phyloP scores from a whole-genome alignment of 2,888 invertebrate genomes.

The Sericinus montela region DNA sequence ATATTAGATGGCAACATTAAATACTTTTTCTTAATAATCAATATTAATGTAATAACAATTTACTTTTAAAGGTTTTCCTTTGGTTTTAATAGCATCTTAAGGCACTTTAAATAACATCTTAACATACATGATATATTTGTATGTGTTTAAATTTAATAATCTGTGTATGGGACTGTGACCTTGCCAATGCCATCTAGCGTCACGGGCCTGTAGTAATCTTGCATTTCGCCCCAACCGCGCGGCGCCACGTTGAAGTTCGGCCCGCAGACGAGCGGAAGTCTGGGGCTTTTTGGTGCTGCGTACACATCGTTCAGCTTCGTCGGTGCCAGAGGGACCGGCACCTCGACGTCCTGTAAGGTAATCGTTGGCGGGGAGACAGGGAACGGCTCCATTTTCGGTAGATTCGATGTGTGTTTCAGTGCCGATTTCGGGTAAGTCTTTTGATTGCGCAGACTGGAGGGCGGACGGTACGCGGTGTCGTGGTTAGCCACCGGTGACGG shows the following conservation, averaged over 20 bases:
- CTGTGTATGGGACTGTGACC: constrained; percentile 57
- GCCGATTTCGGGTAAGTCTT: constrained; percentile 72
- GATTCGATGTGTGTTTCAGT: constrained; percentile 51
- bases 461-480: constrained; percentile 74
- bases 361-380: constrained; percentile 61
- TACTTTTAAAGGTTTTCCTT: neutral
- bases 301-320: constrained; percentile 72
- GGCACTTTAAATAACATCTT: constrained; percentile 8
- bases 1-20: neutral
- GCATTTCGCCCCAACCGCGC: constrained; percentile 87
- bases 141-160: constrained; percentile 54
- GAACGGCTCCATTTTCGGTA: constrained; percentile 74
- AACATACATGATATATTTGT: neutral
- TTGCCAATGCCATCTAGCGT: constrained; percentile 81
- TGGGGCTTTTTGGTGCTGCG: constrained; percentile 63
- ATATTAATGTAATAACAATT: neutral
- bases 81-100: constrained; percentile 6
- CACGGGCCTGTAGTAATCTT: constrained; percentile 85
- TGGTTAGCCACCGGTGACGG: constrained; percentile 68
- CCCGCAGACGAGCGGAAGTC: constrained; percentile 60
- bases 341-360: constrained; percentile 47
- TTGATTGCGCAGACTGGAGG: constrained; percentile 65
- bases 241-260: constrained; percentile 91
- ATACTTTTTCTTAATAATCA: neutral
- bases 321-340: constrained; percentile 62